phyloP scores from a whole-genome alignment of 1,140 invertebrate species.

The Atopsyche davidsoni region DNA sequence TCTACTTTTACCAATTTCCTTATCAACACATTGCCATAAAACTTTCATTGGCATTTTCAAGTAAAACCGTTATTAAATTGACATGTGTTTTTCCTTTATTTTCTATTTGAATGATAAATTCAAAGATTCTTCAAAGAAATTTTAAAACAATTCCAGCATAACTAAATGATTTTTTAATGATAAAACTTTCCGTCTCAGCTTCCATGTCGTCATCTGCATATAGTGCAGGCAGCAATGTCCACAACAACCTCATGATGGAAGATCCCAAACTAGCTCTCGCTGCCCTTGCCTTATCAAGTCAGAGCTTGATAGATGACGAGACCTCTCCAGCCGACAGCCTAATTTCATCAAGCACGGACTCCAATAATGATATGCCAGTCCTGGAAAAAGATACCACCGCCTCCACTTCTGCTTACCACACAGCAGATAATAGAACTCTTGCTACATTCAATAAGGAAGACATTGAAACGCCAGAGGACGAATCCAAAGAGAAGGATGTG shows the following conservation, averaged over 20 bases:
- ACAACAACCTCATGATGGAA: constrained; percentile 51
- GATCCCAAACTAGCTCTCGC: constrained; percentile 71
- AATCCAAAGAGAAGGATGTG: constrained; percentile 40
- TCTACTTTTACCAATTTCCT: neutral
- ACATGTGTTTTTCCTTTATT: no score
- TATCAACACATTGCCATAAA: neutral
- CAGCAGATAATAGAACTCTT: constrained; percentile 35
- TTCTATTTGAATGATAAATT: no score
- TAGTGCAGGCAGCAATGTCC: constrained; percentile 38
- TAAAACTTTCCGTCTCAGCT: constrained; percentile 30
- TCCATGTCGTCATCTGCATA: constrained; percentile 43
- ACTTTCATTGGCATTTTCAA: neutral
- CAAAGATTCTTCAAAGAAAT: no score
- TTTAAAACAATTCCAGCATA: neutral
- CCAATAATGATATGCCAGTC: constrained; percentile 49
- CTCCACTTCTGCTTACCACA: constrained; percentile 45
- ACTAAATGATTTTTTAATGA: neutral
- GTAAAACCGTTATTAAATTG: no score
- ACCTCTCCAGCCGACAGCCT: constrained; percentile 74
- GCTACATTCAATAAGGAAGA: constrained; percentile 35
- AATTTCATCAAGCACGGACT: constrained; percentile 63
- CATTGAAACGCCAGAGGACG: constrained; percentile 37
- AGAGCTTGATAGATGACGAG: constrained; percentile 64
- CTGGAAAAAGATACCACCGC: constrained; percentile 39
- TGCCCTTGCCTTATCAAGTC: constrained; percentile 60